These are phyloP conservation scores for Amphiduros pacificus DNA, from an alignment of 2,888 invertebrate species.

Conservation along the genomic window DNA sequence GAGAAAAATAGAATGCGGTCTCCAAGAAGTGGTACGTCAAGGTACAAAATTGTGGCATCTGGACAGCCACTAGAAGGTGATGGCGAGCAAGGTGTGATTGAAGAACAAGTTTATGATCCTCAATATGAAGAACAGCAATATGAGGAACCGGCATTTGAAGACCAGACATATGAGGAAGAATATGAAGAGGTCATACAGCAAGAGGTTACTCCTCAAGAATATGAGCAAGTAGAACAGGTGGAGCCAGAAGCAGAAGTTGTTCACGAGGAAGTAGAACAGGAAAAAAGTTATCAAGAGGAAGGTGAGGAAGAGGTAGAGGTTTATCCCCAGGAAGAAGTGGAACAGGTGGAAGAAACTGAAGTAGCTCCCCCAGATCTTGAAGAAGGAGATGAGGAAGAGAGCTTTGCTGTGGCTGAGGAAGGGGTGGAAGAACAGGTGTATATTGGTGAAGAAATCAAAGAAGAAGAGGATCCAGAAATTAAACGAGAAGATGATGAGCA, in stretches of 20 bases:
- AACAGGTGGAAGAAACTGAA: no score
- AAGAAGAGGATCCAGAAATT: no score
- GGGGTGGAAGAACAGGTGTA: no score
- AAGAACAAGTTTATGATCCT: no score
- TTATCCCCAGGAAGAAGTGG: no score
- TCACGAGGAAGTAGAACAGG: background rate
- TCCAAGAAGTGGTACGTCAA: background rate
- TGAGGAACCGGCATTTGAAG: conserved; percentile 1
- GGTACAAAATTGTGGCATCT: background rate
- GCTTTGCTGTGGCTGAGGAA: no score
- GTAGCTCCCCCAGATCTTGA: no score
- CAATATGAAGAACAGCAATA: conserved; percentile 1
- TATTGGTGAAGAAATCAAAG: no score
- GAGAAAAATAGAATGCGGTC: conserved; percentile 6
- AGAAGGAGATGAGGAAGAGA: no score
- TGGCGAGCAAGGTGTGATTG: background rate
- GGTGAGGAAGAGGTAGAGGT: conserved; percentile 7
- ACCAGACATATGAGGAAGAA: background rate
- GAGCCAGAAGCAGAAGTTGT: background rate
- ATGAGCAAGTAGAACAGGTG: background rate
- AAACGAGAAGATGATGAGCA: no score
- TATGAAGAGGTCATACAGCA: background rate
- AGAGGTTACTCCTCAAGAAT: conserved; percentile 6
- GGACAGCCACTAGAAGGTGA: background rate
- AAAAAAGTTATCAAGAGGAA: background rate